Evolutionary conservation across 2,113 vertebrate species (phyloP), one percentile per base, ranked within the genome.

Genomic region (Pollimyrus isidori): DNA sequence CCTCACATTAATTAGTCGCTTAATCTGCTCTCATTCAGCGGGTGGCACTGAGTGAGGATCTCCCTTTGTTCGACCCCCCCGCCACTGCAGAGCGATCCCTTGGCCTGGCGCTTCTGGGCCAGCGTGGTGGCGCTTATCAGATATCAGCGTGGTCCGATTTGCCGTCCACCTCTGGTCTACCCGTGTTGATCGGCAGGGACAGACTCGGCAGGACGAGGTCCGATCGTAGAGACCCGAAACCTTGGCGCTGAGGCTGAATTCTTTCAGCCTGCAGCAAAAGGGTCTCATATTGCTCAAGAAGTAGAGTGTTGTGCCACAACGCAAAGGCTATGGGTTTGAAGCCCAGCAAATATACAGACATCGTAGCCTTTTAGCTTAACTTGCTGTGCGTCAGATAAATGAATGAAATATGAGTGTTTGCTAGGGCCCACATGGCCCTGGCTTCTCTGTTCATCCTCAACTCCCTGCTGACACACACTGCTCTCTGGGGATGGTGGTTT

Each of bases 1-100:
- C 93, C 92, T 91, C 91, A 91, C 91, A 94, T 95, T 93, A 93
- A 95, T 95, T 93, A 94, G 90, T 88, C 13, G 45, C 45, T 23
- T 88, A 88, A 91, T 91, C 91, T 76, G 69, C 73, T 49, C 5
- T 19, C 39, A 30, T 87, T 91, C 26, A 35, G 39, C 42, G 45
- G 83, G 73, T 84, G 56, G 84, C 76, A 49, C 83, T 45, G 56
- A 87, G 45, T 30, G 76, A 76, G 87, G n/a, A 49, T 83, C 39
- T 48, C 23, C 76, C 80, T 62, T 69, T 84, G 45, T 84, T 30
- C 30, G 17, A 65, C 19, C 39, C 30, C 48, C 21, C 35, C 45
- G 0, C 49, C 76, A 30, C n/a, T 11, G 21, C 56, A n/a, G 11
- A 50, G 48, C 65, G 17, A 26, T 23, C 30, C 23, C 15, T 84